Evolutionary conservation across 2,797 vertebrate genomes (phyloP).

Genomic region (Sitta carolinensis): DNA sequence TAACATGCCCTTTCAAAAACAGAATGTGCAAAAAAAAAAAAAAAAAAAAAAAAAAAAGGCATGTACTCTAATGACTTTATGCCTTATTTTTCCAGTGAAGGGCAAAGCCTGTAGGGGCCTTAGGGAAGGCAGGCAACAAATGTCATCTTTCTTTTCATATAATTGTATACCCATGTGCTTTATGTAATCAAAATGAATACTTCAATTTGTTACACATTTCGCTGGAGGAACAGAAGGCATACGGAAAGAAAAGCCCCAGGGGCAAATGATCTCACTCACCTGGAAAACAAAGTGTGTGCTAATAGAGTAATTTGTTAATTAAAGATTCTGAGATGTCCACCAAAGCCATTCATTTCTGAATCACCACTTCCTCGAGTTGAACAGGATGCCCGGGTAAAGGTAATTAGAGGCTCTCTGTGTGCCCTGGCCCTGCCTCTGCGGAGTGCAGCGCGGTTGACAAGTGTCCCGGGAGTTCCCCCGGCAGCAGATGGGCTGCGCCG

Average conservation of each 20-base stretch:
- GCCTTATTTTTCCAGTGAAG: constrained; percentile 15
- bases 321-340: constrained; percentile 59
- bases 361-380: constrained; percentile 46
- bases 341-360: constrained; percentile 62
- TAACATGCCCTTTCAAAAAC: neutral
- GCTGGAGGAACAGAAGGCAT: constrained; percentile 57
- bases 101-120: neutral
- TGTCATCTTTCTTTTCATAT: constrained; percentile 39
- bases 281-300: constrained; percentile 54
- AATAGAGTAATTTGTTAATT: constrained; percentile 71
- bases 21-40: neutral
- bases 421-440: constrained; percentile 10
- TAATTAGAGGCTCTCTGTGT: constrained; percentile 50
- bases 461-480: constrained; percentile 31
- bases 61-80: neutral
- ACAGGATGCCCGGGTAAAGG: constrained; percentile 18
- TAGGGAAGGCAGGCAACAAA: constrained; percentile 34
- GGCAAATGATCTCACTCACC: constrained; percentile 60
- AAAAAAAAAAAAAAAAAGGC: neutral
- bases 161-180: constrained; percentile 42
- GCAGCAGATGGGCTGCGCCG: constrained; percentile 51
- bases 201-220: constrained; percentile 48
- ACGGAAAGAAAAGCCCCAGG: constrained; percentile 31
- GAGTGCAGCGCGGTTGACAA: constrained; percentile 56
- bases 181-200: constrained; percentile 63